Base-by-base conservation (phyloP, 2,888 invertebrate genomes). In the Ophioninae sp. region DNA sequence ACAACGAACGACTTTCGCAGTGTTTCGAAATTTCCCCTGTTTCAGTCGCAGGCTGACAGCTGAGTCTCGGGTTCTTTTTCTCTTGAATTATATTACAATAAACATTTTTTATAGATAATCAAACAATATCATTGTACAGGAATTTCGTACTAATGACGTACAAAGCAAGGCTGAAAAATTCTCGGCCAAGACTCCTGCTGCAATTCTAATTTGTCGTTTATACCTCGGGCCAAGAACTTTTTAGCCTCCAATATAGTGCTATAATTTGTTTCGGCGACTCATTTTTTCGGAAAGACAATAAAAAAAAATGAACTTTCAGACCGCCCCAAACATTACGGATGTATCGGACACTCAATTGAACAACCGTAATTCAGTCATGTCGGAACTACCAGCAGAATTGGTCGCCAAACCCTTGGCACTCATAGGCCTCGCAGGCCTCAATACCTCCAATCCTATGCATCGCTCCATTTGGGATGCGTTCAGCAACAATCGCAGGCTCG, bases 391-490 rank as follows among this genome's bases (percentile, higher is more conserved):
- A 85, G 93, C 95, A 85, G 98, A 99, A 94, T 94, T 99, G 84
- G 95, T 96, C 90, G 95, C 96, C 87, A 96, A 96, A 91, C 97
- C 99, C 51, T 94, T 97, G 90, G 97, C 98, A 72, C 94, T 99
- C 82, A 96, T 99, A 79, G 97, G 97, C 51, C 94, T 99, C 76
- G 96, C 97, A 85, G 99, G 99, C 20, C 94, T 99, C 83, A 98
- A 99, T 92, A 95, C 96, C 10, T 96, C 96, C 91, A 98, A 98
- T 94, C 95, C 97, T 3, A 94, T 97, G 64, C 99, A 99, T 93
- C 97, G 97, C 91, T 95, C 97, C 71, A 96, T 99, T 92, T 99
- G 98, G 98, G 98, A 99, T 90, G 96, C 97, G 7, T 98, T 99
- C 91, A 96, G 95, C 87, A 96, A 96, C 90, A 97, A 97, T 92